Evolutionary conservation across 2,113 vertebrate genomes (phyloP).

Genomic region (Ictalurus punctatus): DNA sequence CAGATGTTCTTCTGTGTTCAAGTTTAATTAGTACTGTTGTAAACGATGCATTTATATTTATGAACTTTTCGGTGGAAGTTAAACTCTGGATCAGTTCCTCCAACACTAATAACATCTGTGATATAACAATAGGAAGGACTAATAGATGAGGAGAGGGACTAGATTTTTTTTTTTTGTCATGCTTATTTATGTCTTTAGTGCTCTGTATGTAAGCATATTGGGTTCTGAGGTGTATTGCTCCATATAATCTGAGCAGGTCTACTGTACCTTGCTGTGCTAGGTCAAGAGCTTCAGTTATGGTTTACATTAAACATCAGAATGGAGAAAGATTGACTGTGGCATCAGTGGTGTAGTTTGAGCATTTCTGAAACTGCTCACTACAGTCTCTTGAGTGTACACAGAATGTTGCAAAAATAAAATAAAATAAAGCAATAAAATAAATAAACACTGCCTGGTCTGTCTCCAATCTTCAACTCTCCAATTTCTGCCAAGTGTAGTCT

Average conservation of each 20-base stretch:
- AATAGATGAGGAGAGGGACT: not conserved
- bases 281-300: not conserved
- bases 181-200: slow-evolving; percentile 21
- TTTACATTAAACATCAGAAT: not conserved
- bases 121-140: slow-evolving; percentile 21
- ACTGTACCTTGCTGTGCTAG: not conserved
- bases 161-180: not conserved
- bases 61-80: slow-evolving; percentile 18
- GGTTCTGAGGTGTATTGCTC: slow-evolving; percentile 53
- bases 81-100: slow-evolving; percentile 40
- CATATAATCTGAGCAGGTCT: slow-evolving; percentile 9
- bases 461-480: not conserved
- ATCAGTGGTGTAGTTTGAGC: too few species aligned
- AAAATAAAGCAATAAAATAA: not conserved
- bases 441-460: not conserved
- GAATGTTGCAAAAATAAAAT: not conserved
- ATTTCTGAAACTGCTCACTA: not conserved
- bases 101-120: slow-evolving; percentile 35
- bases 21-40: slow-evolving; percentile 48
- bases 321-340: slow-evolving; percentile 10
- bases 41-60: slow-evolving; percentile 50
- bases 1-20: slow-evolving; percentile 40
- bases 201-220: not conserved
- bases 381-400: not conserved
- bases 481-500: not conserved